Conservation (phyloP, 2,113 vertebrate genomes). For the Phrynosoma platyrhinos region DNA sequence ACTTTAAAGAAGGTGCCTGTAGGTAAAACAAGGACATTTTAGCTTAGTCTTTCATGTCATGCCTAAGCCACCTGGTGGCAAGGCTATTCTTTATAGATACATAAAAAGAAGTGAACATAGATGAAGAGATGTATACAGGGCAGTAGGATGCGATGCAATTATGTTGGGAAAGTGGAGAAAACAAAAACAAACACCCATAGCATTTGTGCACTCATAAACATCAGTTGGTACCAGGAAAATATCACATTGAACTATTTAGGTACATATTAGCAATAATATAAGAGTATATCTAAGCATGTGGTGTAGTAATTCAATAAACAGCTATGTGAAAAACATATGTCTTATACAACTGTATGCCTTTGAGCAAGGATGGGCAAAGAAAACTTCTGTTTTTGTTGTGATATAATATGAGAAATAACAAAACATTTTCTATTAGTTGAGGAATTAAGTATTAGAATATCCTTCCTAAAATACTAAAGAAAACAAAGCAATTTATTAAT, state of each 20-base stretch:
- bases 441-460: not conserved
- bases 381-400: not conserved
- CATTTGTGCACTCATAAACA: not conserved
- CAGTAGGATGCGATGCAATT: too few species aligned
- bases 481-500: not conserved
- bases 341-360: too few species aligned
- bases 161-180: not conserved
- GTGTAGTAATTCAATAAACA: not conserved
- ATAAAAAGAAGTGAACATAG: not conserved
- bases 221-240: not conserved
- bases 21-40: conserved; percentile 7
- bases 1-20: conserved; percentile 12
- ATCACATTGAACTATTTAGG: not conserved
- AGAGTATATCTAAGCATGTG: not conserved
- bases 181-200: not conserved
- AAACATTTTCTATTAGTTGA: not conserved
- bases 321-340: not conserved
- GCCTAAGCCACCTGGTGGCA: not conserved
- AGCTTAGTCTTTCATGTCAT: not conserved
- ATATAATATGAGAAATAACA: not conserved
- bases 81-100: too few species aligned
- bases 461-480: too few species aligned
- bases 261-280: not conserved
- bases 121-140: not conserved
- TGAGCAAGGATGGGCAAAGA: not conserved